These are phyloP conservation scores for Hypomecis atomaria DNA, from an alignment of 2,888 invertebrate genomes.

Conservation along the genomic window DNA sequence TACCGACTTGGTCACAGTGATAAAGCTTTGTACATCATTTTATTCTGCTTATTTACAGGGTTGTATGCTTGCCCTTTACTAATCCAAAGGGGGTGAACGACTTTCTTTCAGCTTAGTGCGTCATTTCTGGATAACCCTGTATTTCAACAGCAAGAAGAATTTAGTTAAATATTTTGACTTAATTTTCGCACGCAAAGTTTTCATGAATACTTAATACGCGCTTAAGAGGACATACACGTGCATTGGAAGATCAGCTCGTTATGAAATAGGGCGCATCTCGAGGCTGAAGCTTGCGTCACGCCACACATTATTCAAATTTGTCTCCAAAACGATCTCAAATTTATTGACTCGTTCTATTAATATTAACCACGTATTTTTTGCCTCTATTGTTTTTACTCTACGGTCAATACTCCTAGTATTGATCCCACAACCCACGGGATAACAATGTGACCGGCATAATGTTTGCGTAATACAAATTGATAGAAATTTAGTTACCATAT, in stretches of 20 bases:
- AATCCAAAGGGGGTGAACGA: too few relatives aligned
- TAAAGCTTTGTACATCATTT: too few relatives aligned
- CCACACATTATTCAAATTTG: slow-evolving; percentile 71
- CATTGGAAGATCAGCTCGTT: slow-evolving; percentile 42
- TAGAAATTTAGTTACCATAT: slow-evolving; percentile 20
- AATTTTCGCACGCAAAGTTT: not conserved
- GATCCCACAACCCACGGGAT: slow-evolving; percentile 36
- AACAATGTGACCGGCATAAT: slow-evolving; percentile 35
- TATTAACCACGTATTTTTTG: slow-evolving; percentile 66
- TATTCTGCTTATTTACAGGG: too few relatives aligned
- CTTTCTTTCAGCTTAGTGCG: too few relatives aligned
- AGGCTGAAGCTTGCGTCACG: slow-evolving; percentile 77
- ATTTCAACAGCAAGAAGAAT: too few relatives aligned
- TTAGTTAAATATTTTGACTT: too few relatives aligned
- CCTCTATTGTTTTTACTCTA: slow-evolving; percentile 42
- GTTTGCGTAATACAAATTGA: slow-evolving; percentile 30
- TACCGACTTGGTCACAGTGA: too few relatives aligned
- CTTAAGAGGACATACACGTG: not conserved
- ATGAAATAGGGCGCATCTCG: slow-evolving; percentile 75
- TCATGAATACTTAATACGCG: slow-evolving; percentile 6
- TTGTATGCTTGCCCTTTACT: too few relatives aligned
- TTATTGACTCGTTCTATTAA: slow-evolving; percentile 64
- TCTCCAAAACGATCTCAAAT: slow-evolving; percentile 68
- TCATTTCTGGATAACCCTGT: too few relatives aligned
- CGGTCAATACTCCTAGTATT: slow-evolving; percentile 35